Percentiles rank a stretch among this genome's conserved stretches.
These are phyloP conservation scores for Micropoecilia bifurca DNA, from an alignment of 2,797 vertebrate species.

Conservation along the genomic window DNA sequence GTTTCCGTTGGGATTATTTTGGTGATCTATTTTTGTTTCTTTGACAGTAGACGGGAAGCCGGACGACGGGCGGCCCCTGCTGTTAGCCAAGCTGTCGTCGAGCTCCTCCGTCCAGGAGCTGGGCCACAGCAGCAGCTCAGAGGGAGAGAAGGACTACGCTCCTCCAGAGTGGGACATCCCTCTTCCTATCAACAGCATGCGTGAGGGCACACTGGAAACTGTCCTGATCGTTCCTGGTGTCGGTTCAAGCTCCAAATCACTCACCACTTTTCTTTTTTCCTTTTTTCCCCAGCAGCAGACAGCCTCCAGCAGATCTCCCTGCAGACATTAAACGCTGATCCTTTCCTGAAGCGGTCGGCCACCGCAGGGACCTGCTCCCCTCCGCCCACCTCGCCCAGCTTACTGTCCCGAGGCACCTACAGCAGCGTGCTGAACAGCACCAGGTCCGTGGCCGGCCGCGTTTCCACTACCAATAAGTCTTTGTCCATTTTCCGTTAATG, in stretches of 20 bases:
- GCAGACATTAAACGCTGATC: slow-evolving; percentile 94
- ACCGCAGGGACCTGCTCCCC: slow-evolving; percentile 88
- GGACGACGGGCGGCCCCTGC: slow-evolving; percentile 86
- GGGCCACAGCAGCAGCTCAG: slow-evolving; percentile 95
- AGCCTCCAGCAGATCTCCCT: slow-evolving; percentile 96
- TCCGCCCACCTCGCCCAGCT: slow-evolving; percentile 82
- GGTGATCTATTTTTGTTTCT: not conserved
- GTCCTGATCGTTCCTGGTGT: no score
- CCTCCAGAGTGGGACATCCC: slow-evolving; percentile 97
- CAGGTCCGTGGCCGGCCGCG: slow-evolving; percentile 59
- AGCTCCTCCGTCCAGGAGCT: slow-evolving; percentile 86
- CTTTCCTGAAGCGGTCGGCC: slow-evolving; percentile 90
- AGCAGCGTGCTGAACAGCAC: slow-evolving; percentile 91
- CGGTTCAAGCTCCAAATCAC: not conserved
- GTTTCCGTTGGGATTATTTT: not conserved
- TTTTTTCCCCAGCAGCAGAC: slow-evolving; percentile 83
- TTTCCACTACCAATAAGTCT: no score
- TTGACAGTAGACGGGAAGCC: slow-evolving; percentile 79
- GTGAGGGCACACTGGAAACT: slow-evolving; percentile 77
- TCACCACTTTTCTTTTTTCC: not conserved
- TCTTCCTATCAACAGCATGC: slow-evolving; percentile 84
- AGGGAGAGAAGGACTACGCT: slow-evolving; percentile 95
- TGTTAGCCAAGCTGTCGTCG: slow-evolving; percentile 86
- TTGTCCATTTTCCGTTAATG: no score
- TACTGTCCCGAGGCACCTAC: slow-evolving; percentile 86